Evolutionary conservation across 2,888 invertebrate species (phyloP), one percentile per base, ranked within the genome.

Genomic region (Epinotia nisella): DNA sequence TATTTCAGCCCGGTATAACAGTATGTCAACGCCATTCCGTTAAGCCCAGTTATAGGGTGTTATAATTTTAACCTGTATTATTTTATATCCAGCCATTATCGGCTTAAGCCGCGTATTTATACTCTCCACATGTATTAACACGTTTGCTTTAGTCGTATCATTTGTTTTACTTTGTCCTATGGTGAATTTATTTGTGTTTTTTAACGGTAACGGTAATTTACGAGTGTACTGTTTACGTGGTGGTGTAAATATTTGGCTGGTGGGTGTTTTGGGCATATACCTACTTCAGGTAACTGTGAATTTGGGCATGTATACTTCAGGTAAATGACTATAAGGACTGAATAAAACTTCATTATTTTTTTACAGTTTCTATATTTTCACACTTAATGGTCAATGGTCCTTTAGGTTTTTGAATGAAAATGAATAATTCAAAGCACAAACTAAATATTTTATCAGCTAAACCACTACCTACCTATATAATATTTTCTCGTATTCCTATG

Each of bases 31-130:
- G 85, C 80, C 77, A 79, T 81, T 78, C 81, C 75, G 78, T 82
- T 89, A 90, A 89, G 88, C 90, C 88, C 73, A 78, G 87, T 89
- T 88, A 90, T 87, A 87, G 84, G 76, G 76, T 77, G 87, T 86
- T 87, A 87, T 87, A 90, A 89, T 88, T 89, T 88, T 87, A 90
- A 87, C 87, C 86, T 85, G 83, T 82, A 86, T 89, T 88, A 88
- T 87, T 85, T 89, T 88, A 89, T 86, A 88, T 84, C 85, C 80
- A 75, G 76, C 83, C 85, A 87, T 89, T 86, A 88, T 84, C 83
- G 83, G 87, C 83, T 89, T 89, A 88, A 84, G 79, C 80, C 77
- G 80, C 82, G 81, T 83, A 87, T 87, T 86, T 87, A 89, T 87
- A 83, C 77, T 79, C 81, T 81, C 81, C 86, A 82, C 79, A 81